Base-by-base conservation (phyloP, 2,113 vertebrate species). In the Trinectes maculatus region DNA sequence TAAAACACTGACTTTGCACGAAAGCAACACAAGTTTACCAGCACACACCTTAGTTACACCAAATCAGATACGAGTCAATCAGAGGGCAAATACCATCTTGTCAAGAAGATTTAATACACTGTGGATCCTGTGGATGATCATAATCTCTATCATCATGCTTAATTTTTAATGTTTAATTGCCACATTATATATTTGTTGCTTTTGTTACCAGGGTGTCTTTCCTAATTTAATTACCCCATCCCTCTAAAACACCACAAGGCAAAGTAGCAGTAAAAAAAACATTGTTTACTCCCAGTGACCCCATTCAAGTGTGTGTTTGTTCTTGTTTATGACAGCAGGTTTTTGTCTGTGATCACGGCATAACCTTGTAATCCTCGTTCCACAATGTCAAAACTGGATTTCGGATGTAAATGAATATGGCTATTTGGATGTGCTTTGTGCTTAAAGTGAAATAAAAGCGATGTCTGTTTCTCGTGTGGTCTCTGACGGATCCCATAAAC, bases 401-500 rank as follows among this genome's bases (percentile, higher is more conserved):
- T 78, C 66, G 24, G 62, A 66, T 49, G 42, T 40, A 82, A 84
- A 76, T 81, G 47, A 77, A 69, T 65, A 15, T 73, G 61, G 13
- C 29, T 56, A 39, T 77, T 73, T 42, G 52, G 53, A 79, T 62
- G 28, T 77, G 42, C 5, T 67, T 56, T 57, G 48, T 66, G 72
- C 70, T 86, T 74, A 70, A 86, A 81, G 65, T 46, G 29, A 83
- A 87, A 84, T 77, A 75, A 75, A 70, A 69, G 44, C 31, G 9
- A 49, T 18, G 75, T 79, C 79, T 82, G 84, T 66, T 85, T 84
- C 73, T 84, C 56, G 19, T 83, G 79, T 48, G 52, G 72, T 55
- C 71, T 74, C 74, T 37, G 49, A 43, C 24, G 53, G 69, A 83
- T 92, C 89, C 71, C 82, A 85, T 94, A 95, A 95, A 96, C 93